Conservation (phyloP, 2,797 vertebrate species). For the Rhabdomys pumilio region DNA sequence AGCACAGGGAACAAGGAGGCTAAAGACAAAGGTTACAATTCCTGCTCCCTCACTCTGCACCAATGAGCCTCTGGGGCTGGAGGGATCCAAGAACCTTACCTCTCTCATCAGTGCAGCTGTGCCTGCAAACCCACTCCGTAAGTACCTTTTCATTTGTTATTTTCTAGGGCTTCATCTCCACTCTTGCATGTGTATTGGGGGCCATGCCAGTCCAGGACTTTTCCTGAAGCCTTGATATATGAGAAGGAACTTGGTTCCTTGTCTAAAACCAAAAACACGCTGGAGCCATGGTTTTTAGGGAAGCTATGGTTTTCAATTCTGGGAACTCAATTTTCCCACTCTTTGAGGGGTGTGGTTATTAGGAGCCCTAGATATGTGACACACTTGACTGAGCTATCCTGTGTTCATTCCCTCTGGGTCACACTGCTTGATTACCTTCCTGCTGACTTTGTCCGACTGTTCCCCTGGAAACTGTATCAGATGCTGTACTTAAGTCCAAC, state of each 20-base stretch:
- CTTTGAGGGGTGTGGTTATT: neutral
- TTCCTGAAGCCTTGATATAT: neutral
- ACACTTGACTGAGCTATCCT: neutral
- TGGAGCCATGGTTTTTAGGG: no score
- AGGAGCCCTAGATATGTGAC: neutral
- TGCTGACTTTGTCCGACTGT: neutral
- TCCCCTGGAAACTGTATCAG: neutral
- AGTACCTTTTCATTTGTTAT: neutral
- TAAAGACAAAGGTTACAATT: neutral
- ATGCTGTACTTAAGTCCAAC: neutral
- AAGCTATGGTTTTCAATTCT: neutral
- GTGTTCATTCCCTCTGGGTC: neutral
- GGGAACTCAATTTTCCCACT: neutral
- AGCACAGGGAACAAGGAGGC: neutral
- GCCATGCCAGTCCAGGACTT: neutral
- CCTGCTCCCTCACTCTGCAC: neutral
- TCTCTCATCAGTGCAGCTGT: neutral
- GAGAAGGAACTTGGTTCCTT: neutral
- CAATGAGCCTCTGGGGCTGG: neutral
- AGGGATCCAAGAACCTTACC: neutral
- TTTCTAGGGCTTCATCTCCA: neutral
- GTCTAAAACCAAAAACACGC: neutral
- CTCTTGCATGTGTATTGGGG: neutral
- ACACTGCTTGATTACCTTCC: neutral
- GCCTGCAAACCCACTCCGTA: neutral